Conservation (phyloP, 2,888 invertebrate genomes). For the Polietes domitor region DNA sequence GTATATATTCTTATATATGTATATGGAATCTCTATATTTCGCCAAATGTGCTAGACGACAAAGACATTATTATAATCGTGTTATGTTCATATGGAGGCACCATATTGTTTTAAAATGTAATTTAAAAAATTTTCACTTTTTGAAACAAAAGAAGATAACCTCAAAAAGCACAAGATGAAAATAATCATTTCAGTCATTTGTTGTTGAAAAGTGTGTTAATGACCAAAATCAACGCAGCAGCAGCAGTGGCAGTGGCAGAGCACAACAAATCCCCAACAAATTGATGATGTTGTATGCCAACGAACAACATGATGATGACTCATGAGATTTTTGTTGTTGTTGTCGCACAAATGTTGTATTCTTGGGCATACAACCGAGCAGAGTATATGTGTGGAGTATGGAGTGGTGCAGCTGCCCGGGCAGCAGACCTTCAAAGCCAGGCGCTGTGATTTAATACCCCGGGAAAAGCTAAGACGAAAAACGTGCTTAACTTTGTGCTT, state of each 20-base stretch:
- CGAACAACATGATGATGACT: constrained; percentile 40
- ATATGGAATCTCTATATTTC: too few species aligned
- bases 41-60: too few species aligned
- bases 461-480: constrained; percentile 22
- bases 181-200: constrained; percentile 43
- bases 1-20: too few species aligned
- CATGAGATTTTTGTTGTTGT: constrained; percentile 39
- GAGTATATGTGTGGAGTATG: too few species aligned
- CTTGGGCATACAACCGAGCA: not conserved
- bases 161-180: not conserved
- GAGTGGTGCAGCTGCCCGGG: too few species aligned
- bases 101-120: constrained; percentile 9
- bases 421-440: constrained; percentile 29
- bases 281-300: constrained; percentile 54
- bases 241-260: not conserved
- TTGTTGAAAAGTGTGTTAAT: constrained; percentile 71
- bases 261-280: constrained; percentile 54
- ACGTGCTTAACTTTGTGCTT: constrained; percentile 4
- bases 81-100: not conserved
- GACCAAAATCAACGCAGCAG: constrained; percentile 60
- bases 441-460: constrained; percentile 42
- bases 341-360: not conserved
- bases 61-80: too few species aligned
- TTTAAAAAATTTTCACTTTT: not conserved
- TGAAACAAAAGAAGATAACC: not conserved